Evolutionary conservation across 2,888 invertebrate species (phyloP), one percentile per base, ranked within the genome.

Genomic region (Homarus gammarus): DNA sequence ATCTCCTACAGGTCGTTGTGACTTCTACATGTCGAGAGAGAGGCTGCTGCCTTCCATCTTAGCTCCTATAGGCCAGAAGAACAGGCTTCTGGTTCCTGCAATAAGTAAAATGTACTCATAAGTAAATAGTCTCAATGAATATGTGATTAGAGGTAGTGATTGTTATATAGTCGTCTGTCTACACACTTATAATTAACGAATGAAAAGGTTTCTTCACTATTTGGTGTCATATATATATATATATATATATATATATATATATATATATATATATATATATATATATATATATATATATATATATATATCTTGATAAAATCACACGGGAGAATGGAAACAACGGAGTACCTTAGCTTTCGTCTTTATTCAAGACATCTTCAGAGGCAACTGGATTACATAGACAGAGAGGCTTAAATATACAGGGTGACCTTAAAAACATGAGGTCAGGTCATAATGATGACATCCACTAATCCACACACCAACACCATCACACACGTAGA

Each of bases 231-330:
- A 70, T 70, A 27, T 70, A 22, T 70, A 22, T 70, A 70, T 70
- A 36, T 31, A 70, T 70, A 70, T 70, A 70, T 70, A 70, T 70
- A 70, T 70, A 70, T 70, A 70, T 70, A 70, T 70, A 70, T 70
- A 70, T 70, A 70, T 70, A 70, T 70, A 70, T 70, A 70, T 70
- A 70, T 70, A 70, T 70, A 70, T 31, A 70, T 36, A 70, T 36
- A 70, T 31, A n/a, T 36, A 70, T 12, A n/a, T 70, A n/a, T 70
- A 31, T 70, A 31, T 70, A 31, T 70, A 31, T 31, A 31, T 31
- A 12, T 31, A 12, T 70, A n/a, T 70, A 36, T 70, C n/a, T n/a
- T n/a, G n/a, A n/a, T n/a, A n/a, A n/a, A n/a, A n/a, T n/a, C n/a
- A n/a, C n/a, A n/a, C n/a, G n/a, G n/a, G n/a, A n/a, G n/a, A n/a